Evolutionary conservation across 2,113 vertebrate genomes (phyloP), one percentile per base, ranked within the genome.

Genomic region (Oncorhynchus nerka): DNA sequence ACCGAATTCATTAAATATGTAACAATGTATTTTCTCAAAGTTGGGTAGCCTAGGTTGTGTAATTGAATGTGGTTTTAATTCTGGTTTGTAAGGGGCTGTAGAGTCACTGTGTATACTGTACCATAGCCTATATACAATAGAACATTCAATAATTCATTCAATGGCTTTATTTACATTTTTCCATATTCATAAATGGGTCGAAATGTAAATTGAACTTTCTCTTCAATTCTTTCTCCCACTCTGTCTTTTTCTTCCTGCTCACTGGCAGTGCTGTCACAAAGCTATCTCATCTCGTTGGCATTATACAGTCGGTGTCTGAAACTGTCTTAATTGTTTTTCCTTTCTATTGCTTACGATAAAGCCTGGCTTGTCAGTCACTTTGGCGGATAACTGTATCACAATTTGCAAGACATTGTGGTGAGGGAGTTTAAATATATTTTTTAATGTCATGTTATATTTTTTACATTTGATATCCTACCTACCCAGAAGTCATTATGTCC

Each of bases 361-460:
- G 67, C 78, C 64, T 59, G 30, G 32, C 77, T 75, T 79, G 74
- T 57, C 81, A 74, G 57, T 83, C 75, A 79, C 24, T 48, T 26
- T 83, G 81, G 80, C 2, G 67, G 81, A 73, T 70, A 79, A 75
- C 75, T 81, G 57, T 77, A 62, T 51, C 57, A 39, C 55, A 57
- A 32, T 45, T 69, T 69, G 68, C 34, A n/a, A 39, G 66, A 30
- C 66, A 71, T 15, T 13, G 51, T 19, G 24, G 15, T 26, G 51
- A 28, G 28, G 24, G 39, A 55, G 48, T 49, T 71, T 5, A 55
- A 24, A 48, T 70, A 11, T 16, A 24, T 5, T 71, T 70, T 66
- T 66, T 30, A 4, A 13, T 67, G 30, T 67, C 28, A 68, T 20
- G 13, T 20, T 28, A 11, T 39, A 68, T 34, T 71, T 71, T 71